Percentiles rank a stretch among this genome's conserved stretches.
Evolutionary conservation across 2,888 invertebrate genomes (phyloP).

Genomic region (Theodoxus fluviatilis): DNA sequence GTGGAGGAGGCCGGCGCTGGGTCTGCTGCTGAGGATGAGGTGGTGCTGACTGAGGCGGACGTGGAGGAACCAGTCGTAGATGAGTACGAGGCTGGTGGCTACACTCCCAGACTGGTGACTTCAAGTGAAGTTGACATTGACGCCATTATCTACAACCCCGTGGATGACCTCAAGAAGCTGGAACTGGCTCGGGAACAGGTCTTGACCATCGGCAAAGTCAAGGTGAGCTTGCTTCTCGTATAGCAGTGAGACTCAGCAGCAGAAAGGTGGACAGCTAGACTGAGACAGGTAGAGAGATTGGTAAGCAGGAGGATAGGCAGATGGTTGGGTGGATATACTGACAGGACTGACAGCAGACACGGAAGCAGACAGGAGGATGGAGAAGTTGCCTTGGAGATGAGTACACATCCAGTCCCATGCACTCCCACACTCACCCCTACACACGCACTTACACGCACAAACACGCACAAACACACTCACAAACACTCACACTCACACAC

Average conservation of each 20-base stretch:
- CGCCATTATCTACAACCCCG: conserved; percentile 78
- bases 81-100: conserved; percentile 81
- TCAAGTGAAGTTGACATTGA: conserved; percentile 76
- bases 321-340: too few species aligned
- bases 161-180: conserved; percentile 79
- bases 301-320: too few species aligned
- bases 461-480: too few species aligned
- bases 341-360: too few species aligned
- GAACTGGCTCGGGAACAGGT: conserved; percentile 76
- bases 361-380: too few species aligned
- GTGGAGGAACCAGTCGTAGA: conserved; percentile 70
- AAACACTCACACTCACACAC: too few species aligned
- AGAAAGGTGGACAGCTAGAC: conserved; percentile 77
- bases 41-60: conserved; percentile 68
- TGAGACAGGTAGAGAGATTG: too few species aligned
- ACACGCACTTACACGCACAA: too few species aligned
- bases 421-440: too few species aligned
- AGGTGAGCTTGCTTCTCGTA: conserved; percentile 64
- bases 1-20: too few species aligned
- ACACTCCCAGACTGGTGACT: conserved; percentile 79
- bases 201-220: conserved; percentile 66
- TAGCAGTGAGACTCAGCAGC: conserved; percentile 47
- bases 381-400: too few species aligned
- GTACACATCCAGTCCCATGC: too few species aligned
- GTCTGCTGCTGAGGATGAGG: conserved; percentile 36